Conservation (phyloP, 64 coral and sea anemone species). For the Pocillopora verrucosa region DNA sequence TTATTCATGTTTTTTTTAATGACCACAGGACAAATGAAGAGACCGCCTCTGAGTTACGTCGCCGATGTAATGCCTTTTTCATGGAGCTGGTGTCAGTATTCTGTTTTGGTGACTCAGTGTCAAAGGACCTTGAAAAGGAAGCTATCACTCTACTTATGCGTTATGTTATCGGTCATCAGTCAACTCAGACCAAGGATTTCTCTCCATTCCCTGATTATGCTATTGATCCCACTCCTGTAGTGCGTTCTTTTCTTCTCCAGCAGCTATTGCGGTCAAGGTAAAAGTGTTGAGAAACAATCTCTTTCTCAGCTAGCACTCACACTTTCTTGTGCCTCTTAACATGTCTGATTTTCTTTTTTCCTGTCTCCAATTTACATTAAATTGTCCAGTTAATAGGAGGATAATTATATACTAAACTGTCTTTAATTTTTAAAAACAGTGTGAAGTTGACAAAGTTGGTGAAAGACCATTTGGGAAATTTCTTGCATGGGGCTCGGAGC, state of each 20-base stretch:
- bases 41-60: conserved; percentile 7
- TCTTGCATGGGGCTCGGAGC: conserved; percentile 45
- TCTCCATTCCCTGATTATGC: conserved; percentile 73
- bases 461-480: conserved; percentile 48
- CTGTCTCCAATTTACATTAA: no score
- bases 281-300: background rate
- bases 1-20: background rate
- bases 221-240: conserved; percentile 70
- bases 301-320: no score
- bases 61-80: conserved; percentile 71
- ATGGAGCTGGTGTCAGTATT: conserved; percentile 84
- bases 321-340: no score
- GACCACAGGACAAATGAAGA: background rate
- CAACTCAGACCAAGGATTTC: conserved; percentile 60
- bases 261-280: conserved; percentile 67
- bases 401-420: no score
- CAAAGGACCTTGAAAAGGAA: conserved; percentile 32
- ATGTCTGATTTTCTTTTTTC: no score
- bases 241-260: conserved; percentile 71
- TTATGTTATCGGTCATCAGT: conserved; percentile 36
- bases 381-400: no score
- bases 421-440: background rate
- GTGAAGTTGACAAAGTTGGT: conserved; percentile 11
- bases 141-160: conserved; percentile 37
- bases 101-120: conserved; percentile 73